phyloP scores from a whole-genome alignment of 2,888 invertebrate species.

The Colletes collaris region DNA sequence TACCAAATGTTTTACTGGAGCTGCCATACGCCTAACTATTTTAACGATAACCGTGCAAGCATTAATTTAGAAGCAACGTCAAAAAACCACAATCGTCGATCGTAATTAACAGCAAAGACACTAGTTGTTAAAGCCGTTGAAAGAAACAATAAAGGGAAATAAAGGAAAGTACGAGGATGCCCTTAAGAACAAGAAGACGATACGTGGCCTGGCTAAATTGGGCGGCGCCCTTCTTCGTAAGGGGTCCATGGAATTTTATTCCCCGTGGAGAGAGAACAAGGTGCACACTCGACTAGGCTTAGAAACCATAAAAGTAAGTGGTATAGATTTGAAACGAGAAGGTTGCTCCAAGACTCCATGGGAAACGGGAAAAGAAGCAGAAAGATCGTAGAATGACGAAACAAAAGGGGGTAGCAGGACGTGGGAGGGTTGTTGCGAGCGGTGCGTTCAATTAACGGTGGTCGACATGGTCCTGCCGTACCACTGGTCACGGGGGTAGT shows the following conservation, averaged over 20 bases:
- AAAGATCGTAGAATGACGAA: conserved; percentile 34
- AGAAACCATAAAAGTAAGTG: conserved; percentile 82
- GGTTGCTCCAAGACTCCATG: conserved; percentile 59
- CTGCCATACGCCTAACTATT: too few species aligned
- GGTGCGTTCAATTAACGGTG: conserved; percentile 83
- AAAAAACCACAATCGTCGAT: conserved; percentile 2
- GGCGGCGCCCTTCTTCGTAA: conserved; percentile 37
- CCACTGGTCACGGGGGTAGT: conserved; percentile 77
- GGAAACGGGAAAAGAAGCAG: conserved; percentile 24
- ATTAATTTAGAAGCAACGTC: not conserved
- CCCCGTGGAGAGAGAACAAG: conserved; percentile 68
- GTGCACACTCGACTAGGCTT: conserved; percentile 77
- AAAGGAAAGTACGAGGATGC: conserved; percentile 40
- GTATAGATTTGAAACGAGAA: conserved; percentile 81
- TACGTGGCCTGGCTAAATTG: conserved; percentile 65
- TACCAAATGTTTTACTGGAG: too few species aligned
- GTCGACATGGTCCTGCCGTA: conserved; percentile 74
- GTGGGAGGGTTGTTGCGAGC: conserved; percentile 77
- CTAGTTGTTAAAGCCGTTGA: conserved; percentile 17
- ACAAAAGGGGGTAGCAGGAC: conserved; percentile 51
- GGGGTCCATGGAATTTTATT: conserved; percentile 73
- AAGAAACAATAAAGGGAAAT: conserved; percentile 27
- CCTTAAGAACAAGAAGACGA: conserved; percentile 57
- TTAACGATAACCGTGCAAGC: too few species aligned
- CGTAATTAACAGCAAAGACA: not conserved